phyloP scores from a whole-genome alignment of 2,113 vertebrate species.

The Anhinga anhinga region DNA sequence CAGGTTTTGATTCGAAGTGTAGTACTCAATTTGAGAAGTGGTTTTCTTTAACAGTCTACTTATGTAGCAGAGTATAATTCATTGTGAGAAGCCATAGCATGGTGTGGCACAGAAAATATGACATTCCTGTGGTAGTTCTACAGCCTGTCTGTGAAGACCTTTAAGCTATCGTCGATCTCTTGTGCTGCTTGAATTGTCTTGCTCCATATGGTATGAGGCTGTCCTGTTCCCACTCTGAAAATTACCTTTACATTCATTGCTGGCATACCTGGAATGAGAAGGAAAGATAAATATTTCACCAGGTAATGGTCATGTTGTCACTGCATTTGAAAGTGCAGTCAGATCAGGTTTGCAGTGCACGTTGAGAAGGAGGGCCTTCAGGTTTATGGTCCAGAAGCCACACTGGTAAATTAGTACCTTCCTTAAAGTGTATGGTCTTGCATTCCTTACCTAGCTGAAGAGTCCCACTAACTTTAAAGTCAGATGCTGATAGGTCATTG shows the following conservation, averaged over 20 bases:
- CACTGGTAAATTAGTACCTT: neutral
- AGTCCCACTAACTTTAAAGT: neutral
- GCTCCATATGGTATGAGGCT: neutral
- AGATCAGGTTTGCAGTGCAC: neutral
- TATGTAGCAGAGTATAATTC: neutral
- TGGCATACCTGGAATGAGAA: neutral
- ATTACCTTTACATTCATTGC: neutral
- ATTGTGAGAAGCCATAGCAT: neutral
- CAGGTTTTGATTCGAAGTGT: neutral
- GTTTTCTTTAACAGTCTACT: neutral
- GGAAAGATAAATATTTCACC: neutral
- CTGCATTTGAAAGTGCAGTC: neutral
- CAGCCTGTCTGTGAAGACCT: neutral
- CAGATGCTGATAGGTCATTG: neutral
- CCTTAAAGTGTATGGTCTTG: neutral
- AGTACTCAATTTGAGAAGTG: neutral
- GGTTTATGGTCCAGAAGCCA: neutral
- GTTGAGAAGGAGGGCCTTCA: neutral
- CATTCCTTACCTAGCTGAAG: neutral
- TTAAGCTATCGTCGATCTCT: neutral
- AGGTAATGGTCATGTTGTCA: neutral
- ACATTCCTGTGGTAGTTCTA: neutral
- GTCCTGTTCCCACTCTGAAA: neutral
- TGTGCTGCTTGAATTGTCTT: neutral
- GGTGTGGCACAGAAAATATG: neutral